Conservation (phyloP, 2,797 vertebrate species). For the Anisognathus igniventris region DNA sequence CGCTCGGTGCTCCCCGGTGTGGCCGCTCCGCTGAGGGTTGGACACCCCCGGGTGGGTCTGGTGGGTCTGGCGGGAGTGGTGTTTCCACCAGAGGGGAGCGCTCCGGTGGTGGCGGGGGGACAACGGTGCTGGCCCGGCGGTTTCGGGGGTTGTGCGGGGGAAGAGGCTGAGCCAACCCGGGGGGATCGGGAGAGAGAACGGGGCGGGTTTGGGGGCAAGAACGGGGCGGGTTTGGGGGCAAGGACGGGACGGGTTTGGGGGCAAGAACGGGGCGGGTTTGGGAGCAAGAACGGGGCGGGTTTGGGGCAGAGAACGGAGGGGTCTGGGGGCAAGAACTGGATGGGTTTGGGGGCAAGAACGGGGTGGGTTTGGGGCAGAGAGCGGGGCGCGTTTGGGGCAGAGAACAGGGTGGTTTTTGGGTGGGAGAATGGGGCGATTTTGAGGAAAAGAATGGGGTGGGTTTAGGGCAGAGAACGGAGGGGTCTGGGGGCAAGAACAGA, state of each 20-base stretch:
- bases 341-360: accelerated
- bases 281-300: no score
- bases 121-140: background rate
- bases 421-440: no score
- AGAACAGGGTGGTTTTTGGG: no score
- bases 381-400: accelerated
- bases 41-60: background rate
- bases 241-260: no score
- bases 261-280: no score
- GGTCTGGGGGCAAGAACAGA: no score
- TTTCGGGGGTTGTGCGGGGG: background rate
- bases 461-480: accelerated
- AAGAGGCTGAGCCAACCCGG: background rate
- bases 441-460: no score
- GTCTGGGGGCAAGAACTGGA: accelerated
- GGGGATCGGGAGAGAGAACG: no score
- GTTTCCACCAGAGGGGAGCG: background rate
- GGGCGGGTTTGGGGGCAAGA: no score
- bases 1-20: background rate
- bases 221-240: no score
- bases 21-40: background rate
- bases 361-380: background rate
- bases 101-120: background rate
- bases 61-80: accelerated
- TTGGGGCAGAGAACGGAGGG: background rate